Percentiles rank a stretch among this genome's conserved stretches.
These are phyloP conservation scores for Gasterosteus aculeatus DNA, from an alignment of 2,113 vertebrate genomes.

Conservation along the genomic window DNA sequence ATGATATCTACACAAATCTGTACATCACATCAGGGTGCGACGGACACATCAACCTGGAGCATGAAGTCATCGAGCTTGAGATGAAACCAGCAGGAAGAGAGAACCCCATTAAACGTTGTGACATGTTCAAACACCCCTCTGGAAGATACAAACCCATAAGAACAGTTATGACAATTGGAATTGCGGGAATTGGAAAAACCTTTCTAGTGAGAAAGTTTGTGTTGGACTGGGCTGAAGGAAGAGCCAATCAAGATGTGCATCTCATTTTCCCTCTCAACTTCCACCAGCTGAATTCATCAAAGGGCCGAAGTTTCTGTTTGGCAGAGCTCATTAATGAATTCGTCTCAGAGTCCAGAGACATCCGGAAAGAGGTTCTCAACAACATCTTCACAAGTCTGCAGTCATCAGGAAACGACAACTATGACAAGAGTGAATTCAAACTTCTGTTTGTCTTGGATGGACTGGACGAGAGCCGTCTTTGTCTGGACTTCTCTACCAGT, in stretches of 20 bases:
- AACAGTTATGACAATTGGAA: conserved; percentile 50
- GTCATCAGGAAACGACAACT: conserved; percentile 47
- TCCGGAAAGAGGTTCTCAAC: neutral
- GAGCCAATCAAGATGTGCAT: conserved; percentile 37
- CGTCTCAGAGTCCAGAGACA: neutral
- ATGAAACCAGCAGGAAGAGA: conserved; percentile 9
- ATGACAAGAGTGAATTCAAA: conserved; percentile 7
- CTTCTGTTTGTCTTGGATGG: conserved; percentile 10
- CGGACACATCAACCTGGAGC: neutral
- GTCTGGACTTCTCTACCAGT: neutral
- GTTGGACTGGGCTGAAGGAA: conserved; percentile 35
- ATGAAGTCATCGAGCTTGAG: conserved; percentile 5
- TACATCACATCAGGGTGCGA: neutral
- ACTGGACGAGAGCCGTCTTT: conserved; percentile 4
- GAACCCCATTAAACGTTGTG: neutral
- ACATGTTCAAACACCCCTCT: conserved; percentile 9
- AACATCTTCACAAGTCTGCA: conserved; percentile 34
- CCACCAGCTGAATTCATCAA: conserved; percentile 29
- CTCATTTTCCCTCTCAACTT: conserved; percentile 46
- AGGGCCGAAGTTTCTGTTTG: conserved; percentile 7
- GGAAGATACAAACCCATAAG: conserved; percentile 27
- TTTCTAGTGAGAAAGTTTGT: conserved; percentile 21
- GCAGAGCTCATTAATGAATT: conserved; percentile 39
- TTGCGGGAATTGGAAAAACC: conserved; percentile 51
- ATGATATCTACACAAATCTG: conserved; percentile 9